Evolutionary conservation across 2,888 invertebrate genomes (phyloP), one percentile per base, ranked within the genome.

Genomic region (Odiellus spinosus): DNA sequence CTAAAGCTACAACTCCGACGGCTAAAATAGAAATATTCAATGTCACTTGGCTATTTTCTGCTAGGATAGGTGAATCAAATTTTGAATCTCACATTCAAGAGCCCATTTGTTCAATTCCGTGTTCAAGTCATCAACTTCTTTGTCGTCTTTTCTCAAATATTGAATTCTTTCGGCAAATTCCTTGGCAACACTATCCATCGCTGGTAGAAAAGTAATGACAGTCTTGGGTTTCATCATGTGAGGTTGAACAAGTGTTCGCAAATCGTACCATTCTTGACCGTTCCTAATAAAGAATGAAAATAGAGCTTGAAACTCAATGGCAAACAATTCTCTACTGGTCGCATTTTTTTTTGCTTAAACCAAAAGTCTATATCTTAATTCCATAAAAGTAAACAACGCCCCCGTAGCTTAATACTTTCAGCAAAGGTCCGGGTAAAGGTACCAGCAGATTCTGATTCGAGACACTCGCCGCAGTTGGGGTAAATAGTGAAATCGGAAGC

Each of bases 61-160:
- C n/a, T n/a, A n/a, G n/a, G n/a, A n/a, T n/a, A n/a, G n/a, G n/a
- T n/a, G n/a, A n/a, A n/a, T n/a, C n/a, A n/a, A n/a, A n/a, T 26
- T 26, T 8, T 8, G 26, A 6, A 26, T 6, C 26, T 26, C 67
- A 83, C 91, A 88, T 71, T 91, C 90, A 17, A 91, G 67, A 1
- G 87, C 84, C 91, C 91, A 91, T 61, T 85, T 80, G 64, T 85
- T 84, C 48, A 88, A 80, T 66, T 87, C 85, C 59, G 85, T 86
- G 58, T 82, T 80, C 58, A 90, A 85, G 63, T 86, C 80, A 0
- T 84, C 82, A 59, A 87, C 69, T 65, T 85, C 83, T 1, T 56
- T 53, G 26, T 55, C 59, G 15, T 45, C 40, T 43, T 32, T 52
- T 46, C 53, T 47, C 12, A 54, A 35, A 1, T 56, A 47, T n/a